These are phyloP conservation scores for Thalpophila matura DNA, from an alignment of 2,888 invertebrate species.

Conservation along the genomic window DNA sequence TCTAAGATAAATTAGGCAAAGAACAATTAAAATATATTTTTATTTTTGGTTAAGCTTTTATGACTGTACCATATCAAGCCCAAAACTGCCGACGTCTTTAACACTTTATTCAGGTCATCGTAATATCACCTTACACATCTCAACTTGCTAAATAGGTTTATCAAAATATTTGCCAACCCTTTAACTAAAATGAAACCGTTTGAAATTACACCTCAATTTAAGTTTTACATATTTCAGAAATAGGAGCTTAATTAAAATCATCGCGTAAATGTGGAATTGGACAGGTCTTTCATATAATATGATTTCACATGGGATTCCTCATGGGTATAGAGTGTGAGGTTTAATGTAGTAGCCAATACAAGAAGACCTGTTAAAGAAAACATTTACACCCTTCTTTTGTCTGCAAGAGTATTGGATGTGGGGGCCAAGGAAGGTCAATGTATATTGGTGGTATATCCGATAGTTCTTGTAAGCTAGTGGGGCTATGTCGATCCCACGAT, in stretches of 20 bases:
- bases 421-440: conserved; percentile 53
- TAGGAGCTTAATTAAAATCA: conserved; percentile 62
- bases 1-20: too few relatives aligned
- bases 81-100: too few relatives aligned
- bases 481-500: conserved; percentile 60
- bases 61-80: too few relatives aligned
- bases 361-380: conserved; percentile 23
- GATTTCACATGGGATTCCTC: conserved; percentile 73
- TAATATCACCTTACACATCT: conserved; percentile 24
- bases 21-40: too few relatives aligned
- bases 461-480: conserved; percentile 68
- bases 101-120: not conserved
- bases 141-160: conserved; percentile 11
- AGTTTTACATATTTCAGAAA: conserved; percentile 39
- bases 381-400: conserved; percentile 4
- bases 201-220: conserved; percentile 34
- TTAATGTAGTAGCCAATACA: conserved; percentile 65
- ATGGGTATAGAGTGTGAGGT: conserved; percentile 67
- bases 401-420: not conserved
- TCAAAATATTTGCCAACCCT: conserved; percentile 28
- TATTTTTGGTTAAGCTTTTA: too few relatives aligned
- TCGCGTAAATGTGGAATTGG: conserved; percentile 46
- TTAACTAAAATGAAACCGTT: conserved; percentile 15
- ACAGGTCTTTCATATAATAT: conserved; percentile 70
- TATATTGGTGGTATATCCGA: conserved; percentile 69